Conservation (phyloP, 2,113 vertebrate species). For the Malurus cyaneus region DNA sequence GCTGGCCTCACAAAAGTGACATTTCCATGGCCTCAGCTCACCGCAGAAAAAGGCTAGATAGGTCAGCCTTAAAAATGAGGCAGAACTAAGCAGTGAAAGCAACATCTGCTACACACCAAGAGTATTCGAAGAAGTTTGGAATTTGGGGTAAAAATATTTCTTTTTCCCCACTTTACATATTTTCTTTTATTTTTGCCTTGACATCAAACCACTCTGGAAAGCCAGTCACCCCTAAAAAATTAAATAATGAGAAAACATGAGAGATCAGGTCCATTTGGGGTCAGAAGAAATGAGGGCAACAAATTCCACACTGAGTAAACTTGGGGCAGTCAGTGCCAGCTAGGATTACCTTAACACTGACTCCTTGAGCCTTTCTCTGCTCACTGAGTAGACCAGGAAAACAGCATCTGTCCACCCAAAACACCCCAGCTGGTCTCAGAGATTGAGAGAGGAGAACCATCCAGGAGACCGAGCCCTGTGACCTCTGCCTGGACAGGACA, state of each 20-base stretch:
- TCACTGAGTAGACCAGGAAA: background rate
- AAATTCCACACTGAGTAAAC: background rate
- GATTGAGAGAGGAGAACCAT: background rate
- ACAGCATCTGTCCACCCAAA: background rate
- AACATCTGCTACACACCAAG: background rate
- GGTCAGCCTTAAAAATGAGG: background rate
- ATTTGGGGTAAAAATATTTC: background rate
- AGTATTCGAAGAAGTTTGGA: background rate
- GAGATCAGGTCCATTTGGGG: background rate
- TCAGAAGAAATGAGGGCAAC: background rate
- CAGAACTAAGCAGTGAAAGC: background rate
- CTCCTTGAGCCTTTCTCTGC: background rate
- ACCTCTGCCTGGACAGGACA: background rate
- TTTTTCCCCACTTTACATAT: background rate
- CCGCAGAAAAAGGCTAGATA: background rate
- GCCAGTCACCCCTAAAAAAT: background rate
- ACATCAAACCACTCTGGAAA: background rate
- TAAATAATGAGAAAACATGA: background rate
- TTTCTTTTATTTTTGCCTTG: background rate
- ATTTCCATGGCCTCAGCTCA: background rate
- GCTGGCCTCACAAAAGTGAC: background rate
- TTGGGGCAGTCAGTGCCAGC: background rate
- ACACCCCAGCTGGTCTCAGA: background rate
- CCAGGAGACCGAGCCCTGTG: background rate
- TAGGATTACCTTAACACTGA: background rate